Conservation (phyloP, 92 coral and sea anemone genomes). For the Zoanthus sansibaricus region DNA sequence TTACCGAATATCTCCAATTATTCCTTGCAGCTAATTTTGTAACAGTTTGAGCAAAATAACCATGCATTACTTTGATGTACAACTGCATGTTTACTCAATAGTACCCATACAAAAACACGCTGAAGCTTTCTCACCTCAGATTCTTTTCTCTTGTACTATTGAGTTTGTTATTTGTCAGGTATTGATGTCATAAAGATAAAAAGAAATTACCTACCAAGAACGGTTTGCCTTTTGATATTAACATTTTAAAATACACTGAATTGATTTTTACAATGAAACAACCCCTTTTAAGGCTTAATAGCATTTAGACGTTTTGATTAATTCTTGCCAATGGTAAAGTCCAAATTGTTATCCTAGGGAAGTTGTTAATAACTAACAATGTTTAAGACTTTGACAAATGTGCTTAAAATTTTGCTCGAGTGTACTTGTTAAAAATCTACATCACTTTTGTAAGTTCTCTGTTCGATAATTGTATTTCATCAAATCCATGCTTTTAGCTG, state of each 20-base stretch:
- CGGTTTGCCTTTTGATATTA: not conserved
- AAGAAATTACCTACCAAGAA: not conserved
- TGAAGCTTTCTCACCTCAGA: too few relatives aligned
- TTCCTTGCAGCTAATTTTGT: not conserved
- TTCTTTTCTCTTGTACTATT: too few relatives aligned
- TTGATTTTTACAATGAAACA: not conserved
- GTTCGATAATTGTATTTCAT: not conserved
- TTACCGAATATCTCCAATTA: not conserved
- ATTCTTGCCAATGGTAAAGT: not conserved
- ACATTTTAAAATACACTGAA: not conserved
- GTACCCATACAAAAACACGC: too few relatives aligned
- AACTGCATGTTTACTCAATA: not conserved
- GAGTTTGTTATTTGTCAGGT: too few relatives aligned
- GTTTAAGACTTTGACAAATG: not conserved
- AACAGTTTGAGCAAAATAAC: not conserved
- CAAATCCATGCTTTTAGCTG: not conserved
- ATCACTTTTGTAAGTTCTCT: not conserved
- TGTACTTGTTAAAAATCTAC: not conserved
- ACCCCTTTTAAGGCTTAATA: not conserved
- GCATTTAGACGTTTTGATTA: not conserved
- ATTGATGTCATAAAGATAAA: too few relatives aligned
- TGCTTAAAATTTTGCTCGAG: not conserved
- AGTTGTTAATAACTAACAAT: not conserved
- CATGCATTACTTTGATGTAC: not conserved
- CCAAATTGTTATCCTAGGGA: not conserved